A percentile compares a stretch with the other conserved stretches of the same genome.
Evolutionary conservation across 1,140 invertebrate species (phyloP).

Genomic region (Drosophila prosaltans): DNA sequence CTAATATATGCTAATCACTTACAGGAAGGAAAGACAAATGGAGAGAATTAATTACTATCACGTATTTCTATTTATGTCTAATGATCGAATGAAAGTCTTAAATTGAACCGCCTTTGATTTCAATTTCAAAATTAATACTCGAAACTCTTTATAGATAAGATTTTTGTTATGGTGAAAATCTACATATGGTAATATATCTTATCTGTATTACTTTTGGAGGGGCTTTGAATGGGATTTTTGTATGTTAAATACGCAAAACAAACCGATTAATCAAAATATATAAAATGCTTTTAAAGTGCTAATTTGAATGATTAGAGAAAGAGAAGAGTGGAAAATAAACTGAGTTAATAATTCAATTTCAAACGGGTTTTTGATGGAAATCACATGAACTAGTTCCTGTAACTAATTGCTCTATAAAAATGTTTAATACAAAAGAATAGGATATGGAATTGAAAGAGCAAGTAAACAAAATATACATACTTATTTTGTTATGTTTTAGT

Average conservation of each 20-base stretch:
- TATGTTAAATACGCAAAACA: constrained; percentile 37
- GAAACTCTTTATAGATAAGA: neutral
- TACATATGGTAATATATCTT: constrained; percentile 18
- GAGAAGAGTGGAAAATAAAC: neutral
- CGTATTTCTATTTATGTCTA: neutral
- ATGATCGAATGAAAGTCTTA: neutral
- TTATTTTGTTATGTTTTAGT: too few species aligned
- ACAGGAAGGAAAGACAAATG: neutral
- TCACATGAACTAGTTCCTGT: neutral
- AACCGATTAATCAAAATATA: constrained; percentile 9
- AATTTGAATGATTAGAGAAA: constrained; percentile 4
- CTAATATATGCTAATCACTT: neutral
- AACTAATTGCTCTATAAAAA: too few species aligned
- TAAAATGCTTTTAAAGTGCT: neutral
- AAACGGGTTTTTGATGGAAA: neutral
- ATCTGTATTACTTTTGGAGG: neutral
- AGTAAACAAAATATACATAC: too few species aligned
- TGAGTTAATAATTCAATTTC: neutral
- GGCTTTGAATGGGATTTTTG: constrained; percentile 41
- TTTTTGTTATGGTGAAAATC: neutral
- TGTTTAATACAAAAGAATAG: too few species aligned
- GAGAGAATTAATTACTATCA: neutral
- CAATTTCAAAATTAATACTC: neutral
- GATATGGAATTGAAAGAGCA: too few species aligned
- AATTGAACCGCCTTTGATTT: neutral